Base-by-base conservation (phyloP, 2,113 vertebrate genomes). In the Suncus etruscus region DNA sequence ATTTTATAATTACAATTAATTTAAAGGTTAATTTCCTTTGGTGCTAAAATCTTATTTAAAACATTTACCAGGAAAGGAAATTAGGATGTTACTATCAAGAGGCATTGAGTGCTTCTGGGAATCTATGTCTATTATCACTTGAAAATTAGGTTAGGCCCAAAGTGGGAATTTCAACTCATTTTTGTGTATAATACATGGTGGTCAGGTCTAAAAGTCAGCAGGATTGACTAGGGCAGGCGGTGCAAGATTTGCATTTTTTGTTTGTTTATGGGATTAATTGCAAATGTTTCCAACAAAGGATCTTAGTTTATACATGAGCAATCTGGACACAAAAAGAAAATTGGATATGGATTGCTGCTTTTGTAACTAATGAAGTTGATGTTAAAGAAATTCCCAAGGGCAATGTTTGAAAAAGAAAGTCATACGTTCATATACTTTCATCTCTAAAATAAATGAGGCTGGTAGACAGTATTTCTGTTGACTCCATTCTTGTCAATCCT, bases 1-100 rank as follows among this genome's bases (percentile, higher is more conserved):
- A 97, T 97, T 97, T 97, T 96, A 95, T 98, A 98, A 98, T 98
- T 98, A 97, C 97, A 95, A 98, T 98, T 98, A 98, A 98, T 98
- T 98, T 98, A 98, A 98, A 98, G 97, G 98, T 98, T 98, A 98
- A 98, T 98, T 97, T 98, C 97, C 97, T 98, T 97, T 97, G 97
- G 97, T 97, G 96, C 96, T 97, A 97, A 98, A 97, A 97, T 97
- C 96, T 98, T 98, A 98, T 97, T 98, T 98, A 98, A 98, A 98
- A 97, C 96, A 96, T 98, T 98, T 97, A 97, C 97, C 97, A 97
- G 95, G 95, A 98, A 98, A 97, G 97, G 96, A 97, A 98, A 98
- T 97, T 97, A 98, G 97, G 95, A 97, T 97, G 95, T 97, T 97
- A 97, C 97, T 97, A 98, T 97, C 97, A 96, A 96, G 97, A 97